Conservation (phyloP, 2,888 invertebrate genomes). For the Cantharis rufa region DNA sequence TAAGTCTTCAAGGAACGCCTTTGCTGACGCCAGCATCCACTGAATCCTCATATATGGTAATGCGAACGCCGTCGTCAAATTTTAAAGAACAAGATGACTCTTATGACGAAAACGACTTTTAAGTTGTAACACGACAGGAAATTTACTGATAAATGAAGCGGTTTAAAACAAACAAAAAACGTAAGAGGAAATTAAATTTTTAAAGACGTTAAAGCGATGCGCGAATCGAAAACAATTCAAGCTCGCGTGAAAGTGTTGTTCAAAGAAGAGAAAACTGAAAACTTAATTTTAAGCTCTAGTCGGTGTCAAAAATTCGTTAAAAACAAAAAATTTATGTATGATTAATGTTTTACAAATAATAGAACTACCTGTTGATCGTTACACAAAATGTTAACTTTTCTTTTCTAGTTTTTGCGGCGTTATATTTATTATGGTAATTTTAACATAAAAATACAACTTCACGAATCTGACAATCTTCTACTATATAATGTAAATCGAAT, state of each 20-base stretch:
- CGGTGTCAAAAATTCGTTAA: constrained; percentile 3
- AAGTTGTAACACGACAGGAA: constrained; percentile 22
- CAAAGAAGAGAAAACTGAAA: neutral
- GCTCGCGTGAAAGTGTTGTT: neutral
- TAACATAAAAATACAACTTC: neutral
- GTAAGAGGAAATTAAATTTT: neutral
- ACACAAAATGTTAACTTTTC: constrained; percentile 12
- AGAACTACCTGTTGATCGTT: constrained; percentile 25
- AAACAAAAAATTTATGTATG: constrained; percentile 8
- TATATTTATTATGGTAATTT: neutral
- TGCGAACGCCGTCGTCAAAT: constrained; percentile 50
- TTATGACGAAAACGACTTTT: constrained; percentile 53
- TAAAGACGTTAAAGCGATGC: neutral
- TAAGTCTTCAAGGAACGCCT: constrained; percentile 72
- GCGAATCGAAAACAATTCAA: neutral
- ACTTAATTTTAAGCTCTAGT: constrained; percentile 14
- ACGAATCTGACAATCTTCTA: neutral
- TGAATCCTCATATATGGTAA: constrained; percentile 49
- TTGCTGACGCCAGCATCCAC: constrained; percentile 53
- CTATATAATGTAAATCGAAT: neutral
- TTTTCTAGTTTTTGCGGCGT: constrained; percentile 9
- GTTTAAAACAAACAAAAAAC: neutral
- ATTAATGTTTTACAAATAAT: constrained; percentile 13
- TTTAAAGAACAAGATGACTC: constrained; percentile 48
- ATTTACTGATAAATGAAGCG: constrained; percentile 4